Evolutionary conservation across 2,888 invertebrate genomes (phyloP), one percentile per base, ranked within the genome.

Genomic region (Myopa testacea): DNA sequence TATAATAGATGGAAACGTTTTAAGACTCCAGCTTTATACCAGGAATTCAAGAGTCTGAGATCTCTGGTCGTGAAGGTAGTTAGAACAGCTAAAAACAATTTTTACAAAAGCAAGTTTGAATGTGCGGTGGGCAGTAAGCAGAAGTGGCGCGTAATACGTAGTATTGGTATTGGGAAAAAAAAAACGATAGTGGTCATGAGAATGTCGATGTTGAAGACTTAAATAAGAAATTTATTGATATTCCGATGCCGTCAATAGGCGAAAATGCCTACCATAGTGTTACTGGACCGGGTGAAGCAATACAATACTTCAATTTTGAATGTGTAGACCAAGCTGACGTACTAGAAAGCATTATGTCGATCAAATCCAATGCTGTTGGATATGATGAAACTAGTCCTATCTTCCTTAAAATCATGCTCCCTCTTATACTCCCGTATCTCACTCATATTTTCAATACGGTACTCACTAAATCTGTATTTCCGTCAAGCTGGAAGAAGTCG

Each of bases 291-390:
- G 6, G 5, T 8, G 5, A 12, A 3, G 3, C 58, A n/a, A 19
- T 12, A 6, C 12, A 16, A 16, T 16, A 10, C 19, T 58, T 58
- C n/a, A 58, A 19, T 19, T 63, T 63, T 12, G 26, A 26, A 5
- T 63, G 62, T 12, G 26, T 63, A 1, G 62, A 63, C 26, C 62
- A 63, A 26, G 26, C 26, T 19, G 34, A 63, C 26, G 62, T 19
- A 12, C 12, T 58, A 58, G 58, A 34, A 26, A 34, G 65, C 34
- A 26, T 65, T 34, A 5, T 65, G 5, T 34, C 34, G 10, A 8
- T 37, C 14, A 65, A 65, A 34, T 65, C 65, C 19, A 65, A 34
- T 34, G 34, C 65, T 26, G 38, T 34, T n/a, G 65, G 65, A n/a
- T n/a, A n/a, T n/a, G n/a, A n/a, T n/a, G n/a, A n/a, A n/a, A n/a